Base-by-base conservation (phyloP, 2,888 invertebrate genomes). In the Oeneis ivallda region DNA sequence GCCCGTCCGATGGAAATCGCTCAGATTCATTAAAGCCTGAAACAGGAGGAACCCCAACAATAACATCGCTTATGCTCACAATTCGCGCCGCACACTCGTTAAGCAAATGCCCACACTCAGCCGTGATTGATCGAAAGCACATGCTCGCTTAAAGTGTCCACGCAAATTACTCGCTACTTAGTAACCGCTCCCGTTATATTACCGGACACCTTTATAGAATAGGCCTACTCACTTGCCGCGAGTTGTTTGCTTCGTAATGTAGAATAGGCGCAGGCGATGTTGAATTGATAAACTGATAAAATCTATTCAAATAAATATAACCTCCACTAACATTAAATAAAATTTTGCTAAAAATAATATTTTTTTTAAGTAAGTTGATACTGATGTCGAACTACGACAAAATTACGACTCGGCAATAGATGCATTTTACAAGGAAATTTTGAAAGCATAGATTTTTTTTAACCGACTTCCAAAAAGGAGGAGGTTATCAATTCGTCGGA, bases 21-120 rank as follows among this genome's bases (percentile, higher is more conserved):
- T n/a, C n/a, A n/a, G n/a, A n/a, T n/a, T n/a, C n/a, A n/a, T n/a
- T n/a, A n/a, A n/a, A n/a, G n/a, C n/a, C n/a, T n/a, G n/a, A n/a
- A n/a, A n/a, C n/a, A n/a, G n/a, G n/a, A n/a, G n/a, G n/a, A n/a
- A n/a, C n/a, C n/a, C n/a, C 1, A 43, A 47, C 9, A 1, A 15
- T 17, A 43, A 43, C 43, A n/a, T 11, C 58, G 53, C 53, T 57
- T 56, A n/a, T 37, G 65, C 26, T 62, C 19, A 9, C 45, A 4
- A 32, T 41, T 45, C 45, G 49, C 49, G 11, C 37, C 52, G 43
- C 26, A 32, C 53, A 52, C 58, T 37, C 49, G 63, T 62, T 54
- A 68, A 66, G 64, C 57, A 57, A 70, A 68, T 68, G 65, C 65
- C 54, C 65, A 62, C 65, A 58, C 61, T 64, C 68, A 53, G 54